phyloP scores from a whole-genome alignment of 2,888 invertebrate genomes.

The Helicoverpa assulta region DNA sequence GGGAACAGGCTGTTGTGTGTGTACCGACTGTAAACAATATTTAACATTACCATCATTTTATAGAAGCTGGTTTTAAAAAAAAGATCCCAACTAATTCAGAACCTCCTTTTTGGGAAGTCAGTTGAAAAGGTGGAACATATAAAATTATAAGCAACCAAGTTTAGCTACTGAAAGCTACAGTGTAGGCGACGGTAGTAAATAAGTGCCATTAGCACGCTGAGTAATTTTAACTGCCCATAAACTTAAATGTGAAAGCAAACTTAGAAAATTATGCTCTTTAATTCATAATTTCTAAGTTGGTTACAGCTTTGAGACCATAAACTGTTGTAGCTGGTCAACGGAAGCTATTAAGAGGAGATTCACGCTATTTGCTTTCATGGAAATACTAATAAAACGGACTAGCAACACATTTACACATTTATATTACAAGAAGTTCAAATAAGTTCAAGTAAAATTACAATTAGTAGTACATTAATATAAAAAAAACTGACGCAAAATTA shows the following conservation, averaged over 20 bases:
- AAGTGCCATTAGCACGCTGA: conserved; percentile 9
- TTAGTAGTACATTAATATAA: too few relatives aligned
- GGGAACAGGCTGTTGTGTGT: conserved; percentile 65
- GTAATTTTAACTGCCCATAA: conserved; percentile 16
- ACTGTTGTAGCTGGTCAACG: conserved; percentile 24
- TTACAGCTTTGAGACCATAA: conserved; percentile 33
- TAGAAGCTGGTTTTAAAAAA: background rate
- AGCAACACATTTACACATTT: too few relatives aligned
- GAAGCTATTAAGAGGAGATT: conserved; percentile 32
- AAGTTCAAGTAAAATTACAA: too few relatives aligned
- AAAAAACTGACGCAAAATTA: too few relatives aligned
- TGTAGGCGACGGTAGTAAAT: background rate
- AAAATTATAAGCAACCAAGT: background rate
- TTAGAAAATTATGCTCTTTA: conserved; percentile 32
- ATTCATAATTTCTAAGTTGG: conserved; percentile 16
- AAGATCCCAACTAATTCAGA: too few relatives aligned
- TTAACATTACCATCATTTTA: conserved; percentile 5
- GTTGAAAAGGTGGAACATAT: background rate
- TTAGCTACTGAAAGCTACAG: background rate
- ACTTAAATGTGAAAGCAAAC: conserved; percentile 23
- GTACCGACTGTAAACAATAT: conserved; percentile 67
- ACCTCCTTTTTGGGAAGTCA: too few relatives aligned
- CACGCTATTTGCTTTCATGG: too few relatives aligned
- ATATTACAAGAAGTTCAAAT: too few relatives aligned
- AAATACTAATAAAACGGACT: too few relatives aligned